Evolutionary conservation across 2,888 invertebrate genomes (phyloP), one percentile per base, ranked within the genome.

Genomic region (Empis stercorea): DNA sequence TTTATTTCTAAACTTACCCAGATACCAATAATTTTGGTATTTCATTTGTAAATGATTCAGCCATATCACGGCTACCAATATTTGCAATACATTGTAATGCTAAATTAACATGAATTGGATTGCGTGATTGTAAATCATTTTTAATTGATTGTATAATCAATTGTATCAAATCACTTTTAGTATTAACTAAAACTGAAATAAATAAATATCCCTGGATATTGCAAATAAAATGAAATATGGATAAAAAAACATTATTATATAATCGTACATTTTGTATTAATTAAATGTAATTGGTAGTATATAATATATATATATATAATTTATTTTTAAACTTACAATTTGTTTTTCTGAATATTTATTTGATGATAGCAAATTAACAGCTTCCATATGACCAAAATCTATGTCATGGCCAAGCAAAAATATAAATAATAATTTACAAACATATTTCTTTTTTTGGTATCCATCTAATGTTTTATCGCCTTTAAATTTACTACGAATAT

Each of bases 321-420:
- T 40, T 17, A 20, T 23, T 40, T 23, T 10, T n/a, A n/a, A 14
- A 73, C 79, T 76, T 74, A 85, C 93, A 73, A 99, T 99, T 78
- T 99, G 99, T 76, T 99, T 99, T 71, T 99, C 99, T 44, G 99
- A 97, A 75, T 99, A 99, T 76, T 99, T 99, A 71, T 99, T 99
- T 52, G 99, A 99, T 54, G 96, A 96, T 50, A 99, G 80, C 57
- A 99, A 76, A 72, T 99, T 99, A 58, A 99, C 99, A 45, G 99
- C 99, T 74, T 99, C 99, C 97, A 99, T 99, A 73, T 99, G 97
- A 54, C 99, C 99, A 72, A 99, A 99, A 74, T 99, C 99, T 69
- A 99, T 99, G 73, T 99, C 99, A 73, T 99, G 97, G 55, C 99
- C 99, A 60, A 99, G 81, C 56, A 99, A 77, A 73, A 99, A 99